Evolutionary conservation across 2,113 vertebrate genomes (phyloP).

Genomic region (Actinemys pallida): DNA sequence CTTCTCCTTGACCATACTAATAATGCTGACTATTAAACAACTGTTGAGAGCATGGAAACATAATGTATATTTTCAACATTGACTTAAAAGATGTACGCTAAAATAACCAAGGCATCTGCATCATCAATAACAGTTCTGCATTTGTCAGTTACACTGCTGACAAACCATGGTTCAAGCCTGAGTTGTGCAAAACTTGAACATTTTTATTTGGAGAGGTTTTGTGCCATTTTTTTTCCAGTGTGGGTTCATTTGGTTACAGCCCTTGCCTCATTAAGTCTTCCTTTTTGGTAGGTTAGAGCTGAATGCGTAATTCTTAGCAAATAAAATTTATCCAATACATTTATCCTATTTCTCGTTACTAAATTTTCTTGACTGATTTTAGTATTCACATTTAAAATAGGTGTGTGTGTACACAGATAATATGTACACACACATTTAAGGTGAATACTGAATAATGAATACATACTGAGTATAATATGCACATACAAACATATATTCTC

Average conservation of each 20-base stretch:
- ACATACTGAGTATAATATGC: neutral
- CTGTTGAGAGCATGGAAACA: neutral
- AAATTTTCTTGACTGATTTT: neutral
- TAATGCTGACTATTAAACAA: neutral
- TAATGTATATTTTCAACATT: neutral
- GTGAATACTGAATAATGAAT: neutral
- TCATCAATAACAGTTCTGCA: neutral
- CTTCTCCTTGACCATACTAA: neutral
- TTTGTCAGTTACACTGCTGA: neutral
- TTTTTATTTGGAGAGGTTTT: neutral
- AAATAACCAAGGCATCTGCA: neutral
- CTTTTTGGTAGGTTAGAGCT: neutral
- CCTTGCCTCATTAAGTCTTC: neutral
- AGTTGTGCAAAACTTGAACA: neutral
- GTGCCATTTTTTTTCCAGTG: neutral
- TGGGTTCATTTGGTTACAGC: accelerated
- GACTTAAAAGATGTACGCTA: neutral
- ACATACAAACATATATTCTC: neutral
- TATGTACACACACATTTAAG: accelerated
- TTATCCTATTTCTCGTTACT: neutral
- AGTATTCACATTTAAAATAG: neutral
- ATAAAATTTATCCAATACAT: neutral
- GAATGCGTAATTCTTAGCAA: neutral
- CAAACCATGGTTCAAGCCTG: neutral
- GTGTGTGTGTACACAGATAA: neutral